Percentiles rank a stretch among this genome's conserved stretches.
Conservation (phyloP, 92 coral and sea anemone genomes). For the Porites cylindrica region DNA sequence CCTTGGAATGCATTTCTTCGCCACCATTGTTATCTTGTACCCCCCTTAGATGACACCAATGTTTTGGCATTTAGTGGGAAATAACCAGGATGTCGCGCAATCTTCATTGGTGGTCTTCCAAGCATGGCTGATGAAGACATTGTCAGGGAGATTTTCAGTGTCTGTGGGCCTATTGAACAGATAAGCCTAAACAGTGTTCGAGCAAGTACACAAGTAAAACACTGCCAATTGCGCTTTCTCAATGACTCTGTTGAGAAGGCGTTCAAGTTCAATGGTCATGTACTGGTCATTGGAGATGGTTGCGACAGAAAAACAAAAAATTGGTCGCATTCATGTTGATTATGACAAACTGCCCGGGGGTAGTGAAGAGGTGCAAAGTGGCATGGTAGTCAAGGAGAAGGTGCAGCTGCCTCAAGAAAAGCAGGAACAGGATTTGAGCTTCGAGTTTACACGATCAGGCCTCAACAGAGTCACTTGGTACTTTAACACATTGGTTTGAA, state of each 20-base stretch:
- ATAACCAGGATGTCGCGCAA: conserved; percentile 77
- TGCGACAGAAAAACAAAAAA: conserved; percentile 48
- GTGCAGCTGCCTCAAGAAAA: conserved; percentile 37
- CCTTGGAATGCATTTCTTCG: conserved; percentile 52
- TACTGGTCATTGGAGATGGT: conserved; percentile 66
- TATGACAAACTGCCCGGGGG: conserved; percentile 70
- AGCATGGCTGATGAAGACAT: conserved; percentile 71
- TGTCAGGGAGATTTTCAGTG: conserved; percentile 68
- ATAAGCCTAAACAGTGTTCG: conserved; percentile 51
- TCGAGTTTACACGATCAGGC: no score
- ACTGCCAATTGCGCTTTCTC: conserved; percentile 68
- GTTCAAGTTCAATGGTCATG: conserved; percentile 75
- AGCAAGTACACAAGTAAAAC: conserved; percentile 41
- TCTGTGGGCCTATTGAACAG: conserved; percentile 74
- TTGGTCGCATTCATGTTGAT: conserved; percentile 73
- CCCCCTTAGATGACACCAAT: conserved; percentile 68
- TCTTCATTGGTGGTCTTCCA: conserved; percentile 77
- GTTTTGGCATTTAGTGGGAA: conserved; percentile 59
- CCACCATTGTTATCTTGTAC: conserved; percentile 73
- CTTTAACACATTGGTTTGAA: conserved; percentile 79
- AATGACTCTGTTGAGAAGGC: conserved; percentile 77
- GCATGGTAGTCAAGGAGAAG: conserved; percentile 54
- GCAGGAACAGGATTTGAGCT: not conserved
- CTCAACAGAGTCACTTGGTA: no score
- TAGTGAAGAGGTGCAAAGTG: conserved; percentile 36